Evolutionary conservation across 2,797 vertebrate species (phyloP), one percentile per base, ranked within the genome.

Genomic region (Serranus cabrilla): DNA sequence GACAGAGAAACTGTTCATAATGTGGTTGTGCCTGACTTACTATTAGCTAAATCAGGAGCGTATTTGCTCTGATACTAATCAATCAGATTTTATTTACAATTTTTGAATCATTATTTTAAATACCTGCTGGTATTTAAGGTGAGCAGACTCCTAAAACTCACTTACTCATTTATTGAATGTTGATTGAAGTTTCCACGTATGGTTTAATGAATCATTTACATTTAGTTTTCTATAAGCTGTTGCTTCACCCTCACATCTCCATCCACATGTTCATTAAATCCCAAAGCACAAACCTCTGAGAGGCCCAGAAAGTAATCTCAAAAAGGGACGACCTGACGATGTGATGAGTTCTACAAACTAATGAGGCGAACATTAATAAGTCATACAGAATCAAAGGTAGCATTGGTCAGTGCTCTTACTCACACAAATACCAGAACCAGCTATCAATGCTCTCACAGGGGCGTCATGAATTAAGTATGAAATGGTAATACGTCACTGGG

Each of bases 391-490:
- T 94, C 89, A 92, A 88, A 93, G 86, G 71, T 89, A 84, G 82
- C 74, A 20, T 40, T 60, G 89, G 82, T 81, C 87, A 76, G 72
- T 81, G 21, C 72, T 86, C 80, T 87, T 82, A 80, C 89, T 82
- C 88, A 74, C 86, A 82, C 87, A 89, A 86, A 80, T 73, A 58
- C 71, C 77, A 80, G 87, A 84, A 74, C 83, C 51, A 78, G 61
- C 73, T 70, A 69, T 84, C 82, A 68, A 27, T 74, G 68, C 75
- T 84, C 81, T 78, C 69, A 61, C 62, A 25, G 67, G 64, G 83
- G 55, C 39, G 2, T 81, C 82, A 92, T 94, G 91, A 94, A 94
- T 94, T 91, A 94, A 90, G 90, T 76, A 95, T 94, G 92, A 94
- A 89, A 87, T 74, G 72, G 59, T 65, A 75, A 47, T 83, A 93